phyloP scores from a whole-genome alignment of 2,797 vertebrate species.

The Eupleurogrammus muticus region DNA sequence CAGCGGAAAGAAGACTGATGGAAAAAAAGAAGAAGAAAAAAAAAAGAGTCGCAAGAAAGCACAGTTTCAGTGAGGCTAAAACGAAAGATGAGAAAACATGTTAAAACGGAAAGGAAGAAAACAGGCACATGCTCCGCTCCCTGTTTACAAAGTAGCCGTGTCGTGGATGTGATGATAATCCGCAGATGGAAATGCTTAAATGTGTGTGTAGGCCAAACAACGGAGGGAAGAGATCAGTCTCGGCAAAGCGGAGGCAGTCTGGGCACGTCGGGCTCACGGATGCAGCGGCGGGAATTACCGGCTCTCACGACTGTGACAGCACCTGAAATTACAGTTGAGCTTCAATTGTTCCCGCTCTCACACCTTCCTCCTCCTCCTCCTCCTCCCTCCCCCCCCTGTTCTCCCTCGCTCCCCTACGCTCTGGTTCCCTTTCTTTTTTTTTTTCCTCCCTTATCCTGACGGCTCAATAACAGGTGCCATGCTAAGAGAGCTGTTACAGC shows the following conservation, averaged over 20 bases:
- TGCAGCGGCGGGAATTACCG: conserved; percentile 86
- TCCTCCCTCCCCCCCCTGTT: conserved; percentile 67
- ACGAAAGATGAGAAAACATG: conserved; percentile 31
- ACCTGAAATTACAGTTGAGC: conserved; percentile 88
- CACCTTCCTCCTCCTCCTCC: conserved; percentile 77
- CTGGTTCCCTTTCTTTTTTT: conserved; percentile 68
- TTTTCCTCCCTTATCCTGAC: conserved; percentile 79
- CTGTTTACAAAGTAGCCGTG: conserved; percentile 53
- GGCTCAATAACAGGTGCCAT: conserved; percentile 87
- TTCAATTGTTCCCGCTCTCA: conserved; percentile 70
- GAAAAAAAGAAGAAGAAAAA: conserved; percentile 17
- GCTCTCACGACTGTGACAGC: conserved; percentile 85
- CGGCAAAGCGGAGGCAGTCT: conserved; percentile 48
- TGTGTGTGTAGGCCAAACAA: conserved; percentile 31
- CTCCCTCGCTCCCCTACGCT: conserved; percentile 30
- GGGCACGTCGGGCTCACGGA: conserved; percentile 72
- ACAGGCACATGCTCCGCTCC: conserved; percentile 18
- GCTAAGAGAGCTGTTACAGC: conserved; percentile 86
- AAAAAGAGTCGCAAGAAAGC: conserved; percentile 21
- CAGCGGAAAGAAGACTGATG: conserved; percentile 40
- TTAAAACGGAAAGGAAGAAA: conserved; percentile 25
- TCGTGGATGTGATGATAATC: conserved; percentile 52
- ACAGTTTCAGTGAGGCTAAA: conserved; percentile 45
- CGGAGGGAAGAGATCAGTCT: conserved; percentile 49
- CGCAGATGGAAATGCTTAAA: conserved; percentile 35